Evolutionary conservation across 2,888 invertebrate species (phyloP).

Genomic region (Plebejus anna): DNA sequence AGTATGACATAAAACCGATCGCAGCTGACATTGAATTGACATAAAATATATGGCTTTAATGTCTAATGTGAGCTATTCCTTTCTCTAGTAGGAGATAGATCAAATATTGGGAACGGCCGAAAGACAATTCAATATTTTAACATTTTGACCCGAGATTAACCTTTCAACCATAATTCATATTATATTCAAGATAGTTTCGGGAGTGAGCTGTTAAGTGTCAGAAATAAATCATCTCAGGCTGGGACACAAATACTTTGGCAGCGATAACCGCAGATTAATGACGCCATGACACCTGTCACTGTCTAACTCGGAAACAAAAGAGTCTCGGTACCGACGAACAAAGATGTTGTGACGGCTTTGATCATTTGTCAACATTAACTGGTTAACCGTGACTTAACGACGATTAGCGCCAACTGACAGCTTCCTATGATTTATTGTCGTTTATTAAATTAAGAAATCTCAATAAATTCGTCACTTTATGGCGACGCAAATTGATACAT

Average conservation of each 20-base stretch:
- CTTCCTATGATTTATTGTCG: slow-evolving; percentile 22
- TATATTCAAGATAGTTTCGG: too few species aligned
- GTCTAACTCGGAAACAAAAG: slow-evolving; percentile 42
- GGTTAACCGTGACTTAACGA: slow-evolving; percentile 39
- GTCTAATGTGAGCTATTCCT: too few species aligned
- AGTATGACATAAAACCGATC: too few species aligned
- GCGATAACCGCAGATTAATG: slow-evolving; percentile 29
- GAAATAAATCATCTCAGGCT: slow-evolving; percentile 22
- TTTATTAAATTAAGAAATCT: slow-evolving; percentile 19
- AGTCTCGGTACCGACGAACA: slow-evolving; percentile 36
- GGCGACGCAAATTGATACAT: neutral
- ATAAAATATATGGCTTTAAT: too few species aligned
- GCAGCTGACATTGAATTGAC: too few species aligned
- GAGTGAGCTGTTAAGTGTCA: neutral
- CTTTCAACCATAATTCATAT: too few species aligned
- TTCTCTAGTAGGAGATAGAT: too few species aligned
- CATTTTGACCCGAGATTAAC: too few species aligned
- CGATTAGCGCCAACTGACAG: slow-evolving; percentile 38
- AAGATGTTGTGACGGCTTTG: slow-evolving; percentile 42
- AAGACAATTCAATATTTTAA: too few species aligned
- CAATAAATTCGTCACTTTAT: slow-evolving; percentile 4
- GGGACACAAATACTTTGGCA: slow-evolving; percentile 18
- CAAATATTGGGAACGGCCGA: too few species aligned
- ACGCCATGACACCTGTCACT: slow-evolving; percentile 24
- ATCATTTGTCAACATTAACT: slow-evolving; percentile 49